phyloP scores from a whole-genome alignment of 2,888 invertebrate genomes.

The Meiosimyza decipiens region DNA sequence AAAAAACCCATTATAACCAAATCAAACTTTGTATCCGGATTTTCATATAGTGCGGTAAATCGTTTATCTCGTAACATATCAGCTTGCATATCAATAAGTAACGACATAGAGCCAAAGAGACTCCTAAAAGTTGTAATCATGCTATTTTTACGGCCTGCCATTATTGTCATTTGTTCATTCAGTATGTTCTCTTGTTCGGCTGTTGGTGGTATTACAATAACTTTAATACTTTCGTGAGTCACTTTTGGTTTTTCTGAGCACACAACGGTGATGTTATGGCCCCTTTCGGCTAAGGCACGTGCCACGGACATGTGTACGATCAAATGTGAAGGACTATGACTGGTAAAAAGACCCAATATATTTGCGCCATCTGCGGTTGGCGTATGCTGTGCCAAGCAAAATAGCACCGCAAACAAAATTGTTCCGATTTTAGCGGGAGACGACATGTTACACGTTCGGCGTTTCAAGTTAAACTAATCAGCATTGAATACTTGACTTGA shows the following conservation, averaged over 20 bases:
- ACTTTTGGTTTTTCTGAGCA: constrained; percentile 56
- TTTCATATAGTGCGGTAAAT: constrained; percentile 56
- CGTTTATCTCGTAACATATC: constrained; percentile 54
- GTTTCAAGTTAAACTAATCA: no score
- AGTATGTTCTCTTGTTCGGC: constrained; percentile 47
- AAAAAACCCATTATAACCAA: constrained; percentile 60
- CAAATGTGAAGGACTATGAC: constrained; percentile 61
- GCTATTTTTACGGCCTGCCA: constrained; percentile 51
- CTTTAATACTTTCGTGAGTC: constrained; percentile 54
- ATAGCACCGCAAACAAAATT: background rate
- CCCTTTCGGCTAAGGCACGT: constrained; percentile 57
- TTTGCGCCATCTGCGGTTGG: constrained; percentile 50
- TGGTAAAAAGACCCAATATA: constrained; percentile 62
- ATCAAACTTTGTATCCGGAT: constrained; percentile 60
- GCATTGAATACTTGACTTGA: no score
- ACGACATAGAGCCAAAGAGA: constrained; percentile 46
- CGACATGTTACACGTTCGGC: no score
- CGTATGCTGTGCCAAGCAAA: constrained; percentile 28
- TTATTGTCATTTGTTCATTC: constrained; percentile 42
- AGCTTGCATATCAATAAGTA: constrained; percentile 54
- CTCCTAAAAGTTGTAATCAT: constrained; percentile 42
- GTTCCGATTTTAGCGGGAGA: no score
- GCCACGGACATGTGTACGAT: constrained; percentile 61
- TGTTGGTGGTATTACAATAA: constrained; percentile 54
- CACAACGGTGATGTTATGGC: constrained; percentile 64